phyloP scores from a whole-genome alignment of 64 coral and sea anemone species.

The Catalaphyllia jardinei region DNA sequence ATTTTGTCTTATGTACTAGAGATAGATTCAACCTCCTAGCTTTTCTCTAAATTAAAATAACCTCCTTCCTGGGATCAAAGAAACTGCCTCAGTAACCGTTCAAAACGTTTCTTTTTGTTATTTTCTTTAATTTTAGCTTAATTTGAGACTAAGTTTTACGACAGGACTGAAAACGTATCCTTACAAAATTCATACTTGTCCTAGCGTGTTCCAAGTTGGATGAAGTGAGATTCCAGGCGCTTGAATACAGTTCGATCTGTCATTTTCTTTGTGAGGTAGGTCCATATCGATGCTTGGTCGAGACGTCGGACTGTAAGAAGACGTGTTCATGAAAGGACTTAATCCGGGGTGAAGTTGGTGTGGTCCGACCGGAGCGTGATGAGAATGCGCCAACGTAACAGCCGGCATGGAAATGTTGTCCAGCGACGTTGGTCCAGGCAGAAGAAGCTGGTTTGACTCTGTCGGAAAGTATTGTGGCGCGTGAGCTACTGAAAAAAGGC shows the following conservation, averaged over 20 bases:
- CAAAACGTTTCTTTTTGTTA: not conserved
- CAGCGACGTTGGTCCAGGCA: conserved; percentile 36
- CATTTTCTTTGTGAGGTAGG: conserved; percentile 3
- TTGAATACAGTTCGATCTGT: conserved; percentile 50
- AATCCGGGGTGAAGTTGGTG: conserved; percentile 14
- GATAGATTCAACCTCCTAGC: too few relatives aligned
- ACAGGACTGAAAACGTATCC: not conserved
- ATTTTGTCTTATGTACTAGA: too few relatives aligned
- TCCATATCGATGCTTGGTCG: conserved; percentile 29
- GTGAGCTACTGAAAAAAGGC: conserved; percentile 4
- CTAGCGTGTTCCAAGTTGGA: conserved; percentile 22
- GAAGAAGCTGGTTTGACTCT: conserved; percentile 42
- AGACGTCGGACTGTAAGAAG: not conserved
- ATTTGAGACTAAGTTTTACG: not conserved
- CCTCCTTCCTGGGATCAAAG: not conserved
- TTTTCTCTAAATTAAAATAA: not conserved
- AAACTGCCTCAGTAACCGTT: not conserved
- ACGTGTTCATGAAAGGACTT: not conserved
- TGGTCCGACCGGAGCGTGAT: conserved; percentile 27
- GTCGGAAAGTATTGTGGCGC: conserved; percentile 41
- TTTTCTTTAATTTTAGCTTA: not conserved
- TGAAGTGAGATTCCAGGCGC: conserved; percentile 35
- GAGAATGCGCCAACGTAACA: conserved; percentile 4
- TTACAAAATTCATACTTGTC: conserved; percentile 33
- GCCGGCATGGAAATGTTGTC: conserved; percentile 47